phyloP scores from a whole-genome alignment of 2,113 vertebrate genomes.

The Chrysochloris asiatica region DNA sequence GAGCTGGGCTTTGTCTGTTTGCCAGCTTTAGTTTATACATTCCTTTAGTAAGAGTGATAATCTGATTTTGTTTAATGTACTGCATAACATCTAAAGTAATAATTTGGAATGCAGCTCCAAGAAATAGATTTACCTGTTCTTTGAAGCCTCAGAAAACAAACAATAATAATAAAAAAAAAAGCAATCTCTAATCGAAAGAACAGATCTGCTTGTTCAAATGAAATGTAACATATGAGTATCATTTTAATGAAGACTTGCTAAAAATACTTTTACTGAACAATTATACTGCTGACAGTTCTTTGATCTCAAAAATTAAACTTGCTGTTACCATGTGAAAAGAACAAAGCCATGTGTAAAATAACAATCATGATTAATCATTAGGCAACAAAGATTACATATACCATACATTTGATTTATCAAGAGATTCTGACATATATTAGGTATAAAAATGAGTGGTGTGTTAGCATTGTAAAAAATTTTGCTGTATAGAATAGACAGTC shows the following conservation, averaged over 20 bases:
- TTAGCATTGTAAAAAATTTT: not conserved
- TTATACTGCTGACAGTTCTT: constrained; percentile 69
- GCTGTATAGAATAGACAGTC: not conserved
- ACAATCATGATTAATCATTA: constrained; percentile 52
- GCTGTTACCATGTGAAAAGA: constrained; percentile 57
- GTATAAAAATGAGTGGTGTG: not conserved
- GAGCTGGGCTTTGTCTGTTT: not conserved
- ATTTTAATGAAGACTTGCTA: constrained; percentile 51
- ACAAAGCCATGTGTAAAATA: constrained; percentile 66
- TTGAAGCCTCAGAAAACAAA: constrained; percentile 30
- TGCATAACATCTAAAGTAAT: not conserved
- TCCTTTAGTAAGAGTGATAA: not conserved
- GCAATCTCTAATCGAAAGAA: not conserved
- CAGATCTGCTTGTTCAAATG: constrained; percentile 22
- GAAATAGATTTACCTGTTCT: constrained; percentile 22
- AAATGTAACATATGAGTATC: constrained; percentile 44
- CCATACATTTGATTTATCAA: constrained; percentile 32
- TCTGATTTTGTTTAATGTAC: not conserved
- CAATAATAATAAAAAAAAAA: constrained; percentile 7
- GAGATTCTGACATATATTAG: constrained; percentile 35
- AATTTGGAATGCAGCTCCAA: not conserved
- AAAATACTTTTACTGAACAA: constrained; percentile 61
- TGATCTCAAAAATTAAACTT: constrained; percentile 66
- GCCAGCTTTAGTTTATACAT: not conserved
- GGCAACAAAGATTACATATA: constrained; percentile 39